Evolutionary conservation across 2,113 vertebrate species (phyloP).

Genomic region (Ardeotis arabs): DNA sequence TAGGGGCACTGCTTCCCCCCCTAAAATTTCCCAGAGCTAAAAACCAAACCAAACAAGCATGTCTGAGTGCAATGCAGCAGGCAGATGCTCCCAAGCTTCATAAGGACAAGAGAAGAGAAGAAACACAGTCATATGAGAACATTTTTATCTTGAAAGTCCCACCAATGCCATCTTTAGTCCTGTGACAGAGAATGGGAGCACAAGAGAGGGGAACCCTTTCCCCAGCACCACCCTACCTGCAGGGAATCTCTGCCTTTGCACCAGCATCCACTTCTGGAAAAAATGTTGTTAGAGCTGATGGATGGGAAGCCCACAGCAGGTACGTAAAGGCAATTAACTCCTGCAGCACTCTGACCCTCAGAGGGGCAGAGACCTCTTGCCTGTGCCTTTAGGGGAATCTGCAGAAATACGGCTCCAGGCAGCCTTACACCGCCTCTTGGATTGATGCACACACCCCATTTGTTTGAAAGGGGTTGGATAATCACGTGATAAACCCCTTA

Average conservation of each 20-base stretch:
- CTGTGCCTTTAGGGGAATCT: background rate
- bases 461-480: background rate
- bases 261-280: background rate
- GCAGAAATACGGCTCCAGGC: background rate
- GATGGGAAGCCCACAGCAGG: background rate
- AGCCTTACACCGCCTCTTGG: background rate
- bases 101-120: background rate
- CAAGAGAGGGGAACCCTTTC: background rate
- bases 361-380: background rate
- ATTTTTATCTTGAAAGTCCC: background rate
- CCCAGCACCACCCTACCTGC: background rate
- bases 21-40: background rate
- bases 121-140: background rate
- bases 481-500: background rate
- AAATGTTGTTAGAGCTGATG: background rate
- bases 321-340: background rate
- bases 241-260: background rate
- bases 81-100: background rate
- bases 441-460: background rate
- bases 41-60: background rate
- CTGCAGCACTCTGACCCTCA: background rate
- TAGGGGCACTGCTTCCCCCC: background rate
- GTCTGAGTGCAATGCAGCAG: too few species aligned
- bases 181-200: background rate
- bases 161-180: background rate